Evolutionary conservation across 2,888 invertebrate species (phyloP), one percentile per base, ranked within the genome.

Genomic region (Xestia c-nigrum): DNA sequence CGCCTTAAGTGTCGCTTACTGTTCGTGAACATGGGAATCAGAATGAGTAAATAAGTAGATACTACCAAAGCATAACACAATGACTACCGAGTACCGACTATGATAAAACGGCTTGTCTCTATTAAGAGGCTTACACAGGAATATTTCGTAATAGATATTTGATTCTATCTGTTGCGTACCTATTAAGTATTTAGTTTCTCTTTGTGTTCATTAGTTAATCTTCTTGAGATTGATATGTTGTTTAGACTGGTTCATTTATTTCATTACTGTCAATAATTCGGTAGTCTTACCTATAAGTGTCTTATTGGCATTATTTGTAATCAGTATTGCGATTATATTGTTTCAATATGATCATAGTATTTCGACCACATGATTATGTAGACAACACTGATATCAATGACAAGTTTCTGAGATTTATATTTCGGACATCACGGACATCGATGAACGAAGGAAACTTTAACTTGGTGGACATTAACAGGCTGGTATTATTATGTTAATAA

Each of bases 171-270:
- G 16, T 52, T 21, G 9, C 14, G 24, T 38, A 38, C 19, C 10
- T 19, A 24, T 24, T 21, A 50, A 21, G 14, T 52, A 50, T 21
- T 47, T 64, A 52, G 40, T 43, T 14, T 43, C 19, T 21, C 24
- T 21, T 72, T 40, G n/a, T 50, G 6, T 52, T 71, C 38, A 43
- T 64, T 64, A 52, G 50, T 72, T 52, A 16, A 64, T 65, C 65
- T 63, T 50, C n/a, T 43, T 43, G 9, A 14, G 50, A 52, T 50
- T 72, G 50, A 52, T 24, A 52, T 52, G n/a, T 72, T 40, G 16
- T 31, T 6, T 14, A 61, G 19, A 43, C 16, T 38, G 68, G 38
- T 76, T 46, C 10, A 16, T 77, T 59, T 38, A 21, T 21, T 52
- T 21, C 38, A 69, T 61, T 72, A 43, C 19, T 43, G 59, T 12